Evolutionary conservation across 2,113 vertebrate species (phyloP).

Genomic region (Urocolius indicus): DNA sequence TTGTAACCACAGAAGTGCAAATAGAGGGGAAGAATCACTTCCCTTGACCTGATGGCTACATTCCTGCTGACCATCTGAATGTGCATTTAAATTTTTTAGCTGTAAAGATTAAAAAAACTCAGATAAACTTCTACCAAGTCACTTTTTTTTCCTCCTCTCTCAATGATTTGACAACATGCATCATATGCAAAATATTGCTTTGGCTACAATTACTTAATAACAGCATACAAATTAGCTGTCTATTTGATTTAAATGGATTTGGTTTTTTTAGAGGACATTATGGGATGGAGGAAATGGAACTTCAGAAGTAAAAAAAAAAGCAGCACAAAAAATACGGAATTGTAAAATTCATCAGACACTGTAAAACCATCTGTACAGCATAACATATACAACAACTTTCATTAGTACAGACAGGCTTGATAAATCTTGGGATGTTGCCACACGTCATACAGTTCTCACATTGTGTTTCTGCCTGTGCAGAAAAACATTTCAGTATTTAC

Average conservation of each 20-base stretch:
- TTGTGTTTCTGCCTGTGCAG: slow-evolving; percentile 52
- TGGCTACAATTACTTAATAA: neutral
- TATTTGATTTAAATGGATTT: neutral
- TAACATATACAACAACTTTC: slow-evolving; percentile 68
- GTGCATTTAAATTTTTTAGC: neutral
- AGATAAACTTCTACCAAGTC: neutral
- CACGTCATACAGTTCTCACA: slow-evolving; percentile 52
- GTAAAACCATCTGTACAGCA: slow-evolving; percentile 32
- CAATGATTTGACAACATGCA: neutral
- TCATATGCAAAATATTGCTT: neutral
- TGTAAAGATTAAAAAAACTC: neutral
- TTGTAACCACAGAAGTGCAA: neutral
- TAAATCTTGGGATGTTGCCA: slow-evolving; percentile 70
- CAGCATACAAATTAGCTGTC: neutral
- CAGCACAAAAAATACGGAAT: slow-evolving; percentile 1
- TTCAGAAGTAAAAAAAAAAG: neutral
- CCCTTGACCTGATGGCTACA: neutral
- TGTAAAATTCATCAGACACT: slow-evolving; percentile 53
- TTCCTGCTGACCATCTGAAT: neutral
- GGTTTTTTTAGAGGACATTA: slow-evolving; percentile 1
- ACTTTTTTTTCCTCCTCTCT: neutral
- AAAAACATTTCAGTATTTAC: slow-evolving; percentile 71
- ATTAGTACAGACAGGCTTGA: slow-evolving; percentile 62
- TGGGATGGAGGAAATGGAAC: neutral
- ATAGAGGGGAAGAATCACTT: rapidly evolving